A percentile compares a stretch with the other conserved stretches of the same genome.
Conservation (phyloP, 2,888 invertebrate genomes). For the Phytoseiulus persimilis region DNA sequence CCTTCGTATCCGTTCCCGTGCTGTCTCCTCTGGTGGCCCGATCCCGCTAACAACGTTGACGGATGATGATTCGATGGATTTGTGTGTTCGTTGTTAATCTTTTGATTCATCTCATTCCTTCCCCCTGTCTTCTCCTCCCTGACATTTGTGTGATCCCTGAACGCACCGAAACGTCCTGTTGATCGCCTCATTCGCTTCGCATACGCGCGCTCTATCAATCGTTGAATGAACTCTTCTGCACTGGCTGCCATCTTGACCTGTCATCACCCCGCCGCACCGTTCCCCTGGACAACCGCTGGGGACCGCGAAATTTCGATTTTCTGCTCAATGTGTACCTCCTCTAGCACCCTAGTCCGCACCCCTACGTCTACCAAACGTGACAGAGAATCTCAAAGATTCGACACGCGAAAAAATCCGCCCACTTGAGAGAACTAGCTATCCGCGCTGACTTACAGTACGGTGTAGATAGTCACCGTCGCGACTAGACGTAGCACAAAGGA, state of each 20-base stretch:
- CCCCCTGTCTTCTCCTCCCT: background rate
- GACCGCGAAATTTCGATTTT: background rate
- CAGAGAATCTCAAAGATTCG: background rate
- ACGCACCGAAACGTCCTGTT: background rate
- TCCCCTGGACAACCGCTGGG: no score
- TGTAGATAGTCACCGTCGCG: background rate
- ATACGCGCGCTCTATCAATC: background rate
- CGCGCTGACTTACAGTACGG: background rate
- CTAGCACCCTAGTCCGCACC: background rate
- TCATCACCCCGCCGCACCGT: background rate
- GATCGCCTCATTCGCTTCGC: background rate
- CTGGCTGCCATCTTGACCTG: background rate
- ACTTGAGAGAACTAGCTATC: background rate
- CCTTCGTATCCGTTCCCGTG: constrained; percentile 5
- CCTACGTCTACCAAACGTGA: background rate
- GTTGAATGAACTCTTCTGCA: background rate
- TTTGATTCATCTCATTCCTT: background rate
- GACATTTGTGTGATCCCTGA: background rate
- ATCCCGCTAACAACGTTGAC: constrained; percentile 5
- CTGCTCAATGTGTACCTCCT: background rate
- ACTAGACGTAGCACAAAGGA: background rate
- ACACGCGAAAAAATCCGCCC: background rate
- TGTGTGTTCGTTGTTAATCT: background rate
- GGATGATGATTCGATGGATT: background rate
- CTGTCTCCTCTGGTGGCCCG: background rate